Base-by-base conservation (phyloP, 2,888 invertebrate genomes). In the Campoplex nolae region DNA sequence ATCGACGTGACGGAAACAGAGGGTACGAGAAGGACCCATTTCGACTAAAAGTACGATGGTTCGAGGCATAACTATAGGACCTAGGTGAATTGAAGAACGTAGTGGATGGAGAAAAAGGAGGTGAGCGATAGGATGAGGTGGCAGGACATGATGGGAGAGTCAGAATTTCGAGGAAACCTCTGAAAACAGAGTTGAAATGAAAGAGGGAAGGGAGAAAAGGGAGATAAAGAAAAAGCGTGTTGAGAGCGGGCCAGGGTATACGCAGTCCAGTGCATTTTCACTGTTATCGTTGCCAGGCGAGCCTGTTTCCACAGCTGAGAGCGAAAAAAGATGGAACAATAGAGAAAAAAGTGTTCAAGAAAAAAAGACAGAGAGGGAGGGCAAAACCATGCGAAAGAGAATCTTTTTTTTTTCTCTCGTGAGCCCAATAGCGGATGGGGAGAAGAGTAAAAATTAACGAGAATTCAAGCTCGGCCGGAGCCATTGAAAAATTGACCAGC, bases 371-470 rank as follows among this genome's bases (percentile, higher is more conserved):
- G 78, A 78, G 56, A 32, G 77, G 13, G 56, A 51, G 51, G 16
- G 35, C 56, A n/a, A 73, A 71, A 23, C 28, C 58, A 51, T 45
- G 71, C 32, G 70, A 71, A 65, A 68, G 56, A 67, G 67, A 62
- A 32, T 67, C 62, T 65, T 45, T 45, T 32, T 32, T 48, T 71
- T 45, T 45, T 48, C 76, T 79, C 84, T 67, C 56, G 73, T 48
- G 73, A 85, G 81, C 80, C 90, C 92, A 91, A 88, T 91, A 89
- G 92, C 92, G 92, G 92, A 93, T 90, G 91, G 92, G 90, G 92
- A 93, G 93, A 92, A 93, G 93, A 93, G 93, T 93, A 93, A 93
- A 93, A 93, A 93, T 93, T 93, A 93, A 93, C 93, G 93, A 93
- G 93, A 93, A 93, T 93, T 93, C 93, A 93, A 93, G 93, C 93